Evolutionary conservation across 2,797 vertebrate genomes (phyloP), one percentile per base, ranked within the genome.

Genomic region (Philypnodon macrostomus): DNA sequence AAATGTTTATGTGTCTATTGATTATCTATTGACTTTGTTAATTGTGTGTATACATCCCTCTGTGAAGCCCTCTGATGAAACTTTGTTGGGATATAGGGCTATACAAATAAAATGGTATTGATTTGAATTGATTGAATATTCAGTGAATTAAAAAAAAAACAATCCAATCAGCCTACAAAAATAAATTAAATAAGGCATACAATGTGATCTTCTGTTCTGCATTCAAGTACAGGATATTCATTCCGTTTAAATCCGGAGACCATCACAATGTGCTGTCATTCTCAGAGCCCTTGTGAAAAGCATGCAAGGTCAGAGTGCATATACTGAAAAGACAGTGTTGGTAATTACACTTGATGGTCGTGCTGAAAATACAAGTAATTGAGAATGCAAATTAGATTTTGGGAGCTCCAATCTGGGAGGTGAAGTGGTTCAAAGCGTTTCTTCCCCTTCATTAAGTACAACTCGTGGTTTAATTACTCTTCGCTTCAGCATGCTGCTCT

Each of bases 401-500:
- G 49, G 71, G 38, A 58, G 67, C 70, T 81, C 63, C 68, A 56
- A 62, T 79, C 63, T 79, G 55, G 49, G 64, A 83, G 79, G 76
- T 69, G 79, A 77, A 85, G 69, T 79, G 76, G 70, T 88, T 87
- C 83, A 87, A 76, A 85, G 79, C 41, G 32, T 80, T 80, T 81
- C 67, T 80, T 73, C 79, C 74, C 71, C 84, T 83, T 86, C 81
- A 86, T 87, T 88, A 85, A 80, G 61, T 75, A 66, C 62, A 76
- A 79, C 79, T 85, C 69, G 85, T 85, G 85, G 84, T 86, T 87
- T 87, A 89, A 90, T 88, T 81, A 88, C 80, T 83, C 63, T 77
- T 67, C 40, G 56, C 59, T 74, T 80, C 45, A 54, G 67, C 63
- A 64, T 68, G 66, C 58, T 83, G 81, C 64, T 87, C 75, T 53